Conservation (phyloP, 2,113 vertebrate genomes). For the Lichenostomus cassidix region DNA sequence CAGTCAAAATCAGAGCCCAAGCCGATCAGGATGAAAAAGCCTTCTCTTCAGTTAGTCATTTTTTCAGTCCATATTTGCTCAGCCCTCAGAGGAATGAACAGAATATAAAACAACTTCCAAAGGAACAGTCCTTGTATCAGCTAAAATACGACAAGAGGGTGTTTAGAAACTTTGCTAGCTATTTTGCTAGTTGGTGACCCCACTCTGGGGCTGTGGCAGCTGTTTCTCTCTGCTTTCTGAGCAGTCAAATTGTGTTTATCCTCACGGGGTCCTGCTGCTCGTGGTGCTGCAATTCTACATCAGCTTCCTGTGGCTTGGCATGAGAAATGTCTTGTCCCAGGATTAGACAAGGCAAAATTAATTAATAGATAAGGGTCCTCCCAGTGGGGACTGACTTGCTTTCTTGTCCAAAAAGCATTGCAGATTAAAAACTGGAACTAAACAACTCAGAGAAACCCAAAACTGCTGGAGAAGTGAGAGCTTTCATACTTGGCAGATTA, state of each 20-base stretch:
- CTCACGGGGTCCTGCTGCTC: not conserved
- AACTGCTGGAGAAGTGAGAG: not conserved
- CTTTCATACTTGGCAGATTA: not conserved
- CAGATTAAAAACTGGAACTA: not conserved
- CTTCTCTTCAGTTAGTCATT: not conserved
- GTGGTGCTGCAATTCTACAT: not conserved
- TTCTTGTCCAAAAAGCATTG: not conserved
- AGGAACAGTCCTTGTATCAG: not conserved
- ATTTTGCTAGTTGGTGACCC: not conserved
- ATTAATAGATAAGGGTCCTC: constrained; percentile 51
- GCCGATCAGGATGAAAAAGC: not conserved
- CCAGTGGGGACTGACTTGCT: not conserved
- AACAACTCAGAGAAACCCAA: not conserved
- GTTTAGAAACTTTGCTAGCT: not conserved
- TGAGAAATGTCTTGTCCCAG: not conserved
- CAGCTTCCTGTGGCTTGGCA: not conserved
- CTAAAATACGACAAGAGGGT: not conserved
- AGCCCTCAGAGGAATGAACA: not conserved
- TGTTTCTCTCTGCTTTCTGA: not conserved
- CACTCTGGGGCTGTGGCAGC: not conserved
- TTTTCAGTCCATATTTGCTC: not conserved
- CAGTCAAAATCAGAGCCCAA: not conserved
- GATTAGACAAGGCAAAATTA: not conserved
- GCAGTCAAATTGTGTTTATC: accelerated
- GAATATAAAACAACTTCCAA: not conserved